phyloP scores from a whole-genome alignment of 2,113 vertebrate genomes.

The Scomber japonicus region DNA sequence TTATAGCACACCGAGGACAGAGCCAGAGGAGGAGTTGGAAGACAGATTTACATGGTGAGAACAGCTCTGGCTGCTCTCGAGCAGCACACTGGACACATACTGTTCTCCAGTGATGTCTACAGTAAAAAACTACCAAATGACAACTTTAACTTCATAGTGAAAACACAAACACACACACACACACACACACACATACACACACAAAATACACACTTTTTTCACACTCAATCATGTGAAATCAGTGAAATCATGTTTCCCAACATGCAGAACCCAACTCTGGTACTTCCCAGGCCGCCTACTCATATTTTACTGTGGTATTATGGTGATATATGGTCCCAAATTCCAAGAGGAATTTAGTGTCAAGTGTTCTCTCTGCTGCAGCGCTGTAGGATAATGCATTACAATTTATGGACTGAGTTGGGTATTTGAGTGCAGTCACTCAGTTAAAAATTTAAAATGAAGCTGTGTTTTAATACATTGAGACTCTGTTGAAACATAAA shows the following conservation, averaged over 20 bases:
- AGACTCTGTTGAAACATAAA: neutral
- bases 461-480: neutral
- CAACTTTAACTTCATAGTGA: neutral
- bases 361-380: conserved; percentile 7
- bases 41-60: conserved; percentile 79
- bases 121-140: conserved; percentile 38
- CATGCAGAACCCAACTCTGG: neutral
- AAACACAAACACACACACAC: neutral
- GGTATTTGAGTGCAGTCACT: too few relatives aligned
- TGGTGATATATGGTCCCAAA: conserved; percentile 1
- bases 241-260: conserved; percentile 22
- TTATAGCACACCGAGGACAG: conserved; percentile 65
- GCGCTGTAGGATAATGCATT: neutral
- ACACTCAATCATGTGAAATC: neutral
- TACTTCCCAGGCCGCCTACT: conserved; percentile 2
- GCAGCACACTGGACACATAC: conserved; percentile 39
- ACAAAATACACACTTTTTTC: conserved; percentile 4
- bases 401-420: neutral
- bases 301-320: conserved; percentile 11
- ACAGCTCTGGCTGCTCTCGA: conserved; percentile 67
- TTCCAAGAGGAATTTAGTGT: conserved; percentile 13
- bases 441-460: neutral
- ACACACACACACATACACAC: neutral
- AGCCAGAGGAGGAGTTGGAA: conserved; percentile 68
- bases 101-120: conserved; percentile 53